Conservation (phyloP, 2,888 invertebrate genomes). For the Polia nebulosa region DNA sequence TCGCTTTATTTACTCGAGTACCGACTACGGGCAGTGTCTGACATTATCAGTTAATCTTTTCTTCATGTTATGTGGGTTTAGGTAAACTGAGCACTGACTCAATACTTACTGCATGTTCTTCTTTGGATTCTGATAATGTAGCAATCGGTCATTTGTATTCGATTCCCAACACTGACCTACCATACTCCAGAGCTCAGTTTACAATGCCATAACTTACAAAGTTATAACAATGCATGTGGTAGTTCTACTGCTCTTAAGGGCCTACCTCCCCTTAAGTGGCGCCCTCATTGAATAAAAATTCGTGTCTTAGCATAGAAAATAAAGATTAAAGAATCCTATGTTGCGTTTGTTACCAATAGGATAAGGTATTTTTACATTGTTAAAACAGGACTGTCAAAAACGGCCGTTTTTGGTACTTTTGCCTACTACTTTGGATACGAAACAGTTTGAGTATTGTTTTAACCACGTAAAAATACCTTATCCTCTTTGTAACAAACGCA, state of each 20-base stretch:
- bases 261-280: too few relatives aligned
- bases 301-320: too few relatives aligned
- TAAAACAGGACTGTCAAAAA: too few relatives aligned
- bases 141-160: background rate
- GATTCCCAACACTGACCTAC: background rate
- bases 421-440: too few relatives aligned
- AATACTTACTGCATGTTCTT: background rate
- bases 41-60: background rate
- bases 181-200: background rate
- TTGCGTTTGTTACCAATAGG: too few relatives aligned
- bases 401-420: too few relatives aligned
- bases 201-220: background rate
- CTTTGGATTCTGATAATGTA: background rate
- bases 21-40: background rate
- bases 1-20: background rate
- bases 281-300: too few relatives aligned
- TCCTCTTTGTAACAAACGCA: too few relatives aligned
- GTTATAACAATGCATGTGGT: constrained; percentile 6
- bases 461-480: too few relatives aligned
- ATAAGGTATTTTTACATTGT: too few relatives aligned
- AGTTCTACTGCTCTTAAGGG: background rate
- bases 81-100: background rate
- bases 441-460: too few relatives aligned
- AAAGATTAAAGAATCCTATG: too few relatives aligned
- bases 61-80: background rate